phyloP scores from a whole-genome alignment of 2,888 invertebrate genomes.

The Cheilosia urbana region DNA sequence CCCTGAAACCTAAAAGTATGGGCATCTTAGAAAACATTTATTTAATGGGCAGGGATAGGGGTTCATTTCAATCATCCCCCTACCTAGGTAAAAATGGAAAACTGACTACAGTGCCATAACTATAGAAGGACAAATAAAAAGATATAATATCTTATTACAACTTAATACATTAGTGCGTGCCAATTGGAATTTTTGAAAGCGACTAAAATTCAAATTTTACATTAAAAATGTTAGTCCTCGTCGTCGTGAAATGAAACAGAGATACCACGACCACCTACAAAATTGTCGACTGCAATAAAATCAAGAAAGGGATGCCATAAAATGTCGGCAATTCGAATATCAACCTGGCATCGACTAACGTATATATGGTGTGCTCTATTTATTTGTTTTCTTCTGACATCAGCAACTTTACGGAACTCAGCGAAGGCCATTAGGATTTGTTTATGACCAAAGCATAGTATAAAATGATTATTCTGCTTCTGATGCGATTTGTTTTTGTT shows the following conservation, averaged over 20 bases:
- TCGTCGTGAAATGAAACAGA: constrained; percentile 46
- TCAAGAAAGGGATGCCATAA: constrained; percentile 49
- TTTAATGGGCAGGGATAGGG: too few relatives aligned
- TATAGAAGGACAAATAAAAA: constrained; percentile 45
- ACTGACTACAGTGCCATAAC: not conserved
- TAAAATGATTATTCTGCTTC: constrained; percentile 17
- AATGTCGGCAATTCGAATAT: constrained; percentile 9
- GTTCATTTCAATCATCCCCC: not conserved
- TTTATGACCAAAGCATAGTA: constrained; percentile 42
- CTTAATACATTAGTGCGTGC: constrained; percentile 21
- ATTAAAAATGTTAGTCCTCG: constrained; percentile 39
- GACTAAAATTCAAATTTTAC: constrained; percentile 33
- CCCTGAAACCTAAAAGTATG: too few relatives aligned
- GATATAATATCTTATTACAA: constrained; percentile 32
- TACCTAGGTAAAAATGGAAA: not conserved
- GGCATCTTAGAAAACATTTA: too few relatives aligned
- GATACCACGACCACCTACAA: constrained; percentile 8
- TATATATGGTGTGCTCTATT: not conserved
- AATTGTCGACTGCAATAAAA: constrained; percentile 56
- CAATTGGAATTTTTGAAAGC: constrained; percentile 27
- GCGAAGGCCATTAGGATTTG: constrained; percentile 31
- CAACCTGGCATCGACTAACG: constrained; percentile 9
- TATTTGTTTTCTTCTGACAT: constrained; percentile 16
- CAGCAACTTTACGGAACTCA: constrained; percentile 42
- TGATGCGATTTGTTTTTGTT: constrained; percentile 3